Base-by-base conservation (phyloP, 2,888 invertebrate genomes). In the Himalopsyche anomala region DNA sequence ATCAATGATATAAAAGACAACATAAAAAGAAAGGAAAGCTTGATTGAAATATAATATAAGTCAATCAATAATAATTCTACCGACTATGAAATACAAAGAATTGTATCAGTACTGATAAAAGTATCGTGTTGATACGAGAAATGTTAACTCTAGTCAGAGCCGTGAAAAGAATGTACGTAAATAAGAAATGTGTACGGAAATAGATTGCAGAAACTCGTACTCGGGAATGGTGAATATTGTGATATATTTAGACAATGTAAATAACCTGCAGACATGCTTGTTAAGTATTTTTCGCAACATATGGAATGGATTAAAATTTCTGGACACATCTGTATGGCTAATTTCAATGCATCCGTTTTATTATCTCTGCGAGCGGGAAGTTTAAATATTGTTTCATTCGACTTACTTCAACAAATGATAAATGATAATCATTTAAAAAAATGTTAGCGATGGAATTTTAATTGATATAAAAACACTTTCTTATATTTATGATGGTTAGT, bases 231-330 rank as follows among this genome's bases (percentile, higher is more conserved):
- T 74, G 74, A 74, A 74, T 36, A 74, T 74, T 74, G 74, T 74
- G 74, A 74, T 74, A 74, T 74, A 74, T 74, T 74, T 74, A 74
- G 28, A 74, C 36, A 74, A 74, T 74, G 36, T 74, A 74, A 74
- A 74, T 74, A 19, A 36, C 19, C 28, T 74, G 74, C 74, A 74
- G 74, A 74, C 36, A 36, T 28, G 74, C 74, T n/a, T 19, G 62
- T 28, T 62, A 74, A 74, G 74, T 12, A 74, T 74, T 74, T 74
- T 74, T 62, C 36, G 38, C 74, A 74, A 74, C 74, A 74, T 38
- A 38, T 74, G 74, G 74, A 74, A 74, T 38, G 74, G 15, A 74
- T 74, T 38, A 36, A 38, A 74, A 74, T 36, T 36, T 74, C 74
- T 11, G 12, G 38, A 74, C 38, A 38, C 12, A 15, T 74, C 51